Conservation (phyloP, 2,888 invertebrate species). For the Theretra japonica region DNA sequence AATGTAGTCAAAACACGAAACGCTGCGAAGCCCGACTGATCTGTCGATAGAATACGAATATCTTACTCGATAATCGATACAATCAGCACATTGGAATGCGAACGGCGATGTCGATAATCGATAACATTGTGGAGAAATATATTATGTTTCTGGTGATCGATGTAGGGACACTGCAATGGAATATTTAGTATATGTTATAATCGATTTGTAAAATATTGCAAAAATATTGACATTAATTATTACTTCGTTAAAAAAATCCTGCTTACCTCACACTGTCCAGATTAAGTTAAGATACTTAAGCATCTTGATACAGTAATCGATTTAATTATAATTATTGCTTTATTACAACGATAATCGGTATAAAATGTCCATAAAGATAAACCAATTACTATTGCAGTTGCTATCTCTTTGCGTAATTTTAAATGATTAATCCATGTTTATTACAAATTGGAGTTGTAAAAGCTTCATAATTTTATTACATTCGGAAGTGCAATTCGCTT, state of each 20-base stretch:
- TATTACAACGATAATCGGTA: not conserved
- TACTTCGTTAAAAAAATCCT: no score
- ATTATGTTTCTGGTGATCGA: not conserved
- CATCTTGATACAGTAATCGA: no score
- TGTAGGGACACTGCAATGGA: not conserved
- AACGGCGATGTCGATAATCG: conserved; percentile 11
- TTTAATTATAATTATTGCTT: not conserved
- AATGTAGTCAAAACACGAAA: conserved; percentile 43
- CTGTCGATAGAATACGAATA: conserved; percentile 19
- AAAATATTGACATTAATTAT: no score
- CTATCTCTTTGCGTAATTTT: not conserved
- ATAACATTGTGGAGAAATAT: not conserved
- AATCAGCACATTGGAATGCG: conserved; percentile 15
- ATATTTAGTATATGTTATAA: not conserved
- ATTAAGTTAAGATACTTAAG: no score
- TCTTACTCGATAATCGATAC: conserved; percentile 13
- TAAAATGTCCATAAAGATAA: not conserved
- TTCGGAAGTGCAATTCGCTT: conserved; percentile 19
- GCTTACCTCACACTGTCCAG: no score
- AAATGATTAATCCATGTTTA: not conserved
- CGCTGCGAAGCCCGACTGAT: not conserved
- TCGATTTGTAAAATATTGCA: not conserved
- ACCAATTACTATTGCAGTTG: not conserved
- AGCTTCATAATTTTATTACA: conserved; percentile 4
- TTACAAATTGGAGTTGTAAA: not conserved